Conservation (phyloP, 2,113 vertebrate genomes). For the Thinocorus orbignyianus region DNA sequence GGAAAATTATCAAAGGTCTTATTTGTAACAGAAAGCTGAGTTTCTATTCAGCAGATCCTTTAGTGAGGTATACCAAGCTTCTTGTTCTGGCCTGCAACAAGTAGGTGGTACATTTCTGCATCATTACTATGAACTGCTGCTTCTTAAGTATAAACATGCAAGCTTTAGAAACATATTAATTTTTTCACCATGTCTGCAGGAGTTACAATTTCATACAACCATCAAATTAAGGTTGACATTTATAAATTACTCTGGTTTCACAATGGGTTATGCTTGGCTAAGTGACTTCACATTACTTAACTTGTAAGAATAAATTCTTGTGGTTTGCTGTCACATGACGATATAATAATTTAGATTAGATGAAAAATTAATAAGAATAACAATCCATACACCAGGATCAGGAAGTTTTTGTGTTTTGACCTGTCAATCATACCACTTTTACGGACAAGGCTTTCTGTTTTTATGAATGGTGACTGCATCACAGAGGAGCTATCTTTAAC, state of each 20-base stretch:
- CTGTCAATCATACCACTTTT: neutral
- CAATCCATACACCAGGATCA: neutral
- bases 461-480: neutral
- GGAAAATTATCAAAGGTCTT: neutral
- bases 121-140: neutral
- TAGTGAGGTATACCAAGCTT: neutral
- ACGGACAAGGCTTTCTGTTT: neutral
- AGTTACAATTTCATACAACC: conserved; percentile 27
- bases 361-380: conserved; percentile 50
- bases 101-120: neutral
- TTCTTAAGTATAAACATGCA: neutral
- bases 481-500: neutral
- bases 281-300: conserved; percentile 53
- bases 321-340: conserved; percentile 35
- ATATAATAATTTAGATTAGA: conserved; percentile 39
- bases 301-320: conserved; percentile 29
- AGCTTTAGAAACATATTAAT: neutral
- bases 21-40: neutral
- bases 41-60: neutral
- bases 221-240: conserved; percentile 55
- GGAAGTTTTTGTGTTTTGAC: conserved; percentile 34
- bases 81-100: neutral
- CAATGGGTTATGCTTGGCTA: conserved; percentile 59
- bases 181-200: neutral
- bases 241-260: conserved; percentile 61